Conservation (phyloP, 2,113 vertebrate genomes). For the Lamprotornis superbus region DNA sequence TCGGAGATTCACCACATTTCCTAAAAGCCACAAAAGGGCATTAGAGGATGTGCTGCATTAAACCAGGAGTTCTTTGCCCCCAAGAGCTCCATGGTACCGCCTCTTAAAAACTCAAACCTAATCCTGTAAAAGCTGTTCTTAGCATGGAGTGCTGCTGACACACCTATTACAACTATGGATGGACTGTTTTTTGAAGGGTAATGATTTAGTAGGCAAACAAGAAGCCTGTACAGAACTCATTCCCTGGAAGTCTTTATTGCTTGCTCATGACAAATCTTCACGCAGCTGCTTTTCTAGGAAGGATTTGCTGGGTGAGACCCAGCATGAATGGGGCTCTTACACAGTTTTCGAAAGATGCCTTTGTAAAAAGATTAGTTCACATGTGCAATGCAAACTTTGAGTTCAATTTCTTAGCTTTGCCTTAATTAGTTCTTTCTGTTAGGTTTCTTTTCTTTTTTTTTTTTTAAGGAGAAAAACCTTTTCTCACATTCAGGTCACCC, state of each 20-base stretch:
- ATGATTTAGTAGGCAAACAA: constrained; percentile 8
- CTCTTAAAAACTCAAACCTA: neutral
- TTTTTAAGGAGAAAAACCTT: neutral
- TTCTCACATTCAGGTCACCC: constrained; percentile 23
- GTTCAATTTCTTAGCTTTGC: constrained; percentile 48
- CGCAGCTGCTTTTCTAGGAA: neutral
- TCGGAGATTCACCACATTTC: neutral
- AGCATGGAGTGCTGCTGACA: neutral
- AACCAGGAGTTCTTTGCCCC: neutral
- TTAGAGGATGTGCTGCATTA: constrained; percentile 1
- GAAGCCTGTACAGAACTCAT: neutral
- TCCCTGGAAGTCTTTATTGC: constrained; percentile 39
- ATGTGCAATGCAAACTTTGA: constrained; percentile 50
- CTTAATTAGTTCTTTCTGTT: constrained; percentile 65
- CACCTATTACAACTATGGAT: neutral
- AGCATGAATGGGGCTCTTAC: neutral
- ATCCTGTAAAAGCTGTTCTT: constrained; percentile 1
- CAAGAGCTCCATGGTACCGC: neutral
- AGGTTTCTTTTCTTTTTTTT: neutral
- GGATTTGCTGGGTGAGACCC: constrained; percentile 30
- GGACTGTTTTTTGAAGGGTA: neutral
- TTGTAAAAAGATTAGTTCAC: constrained; percentile 60
- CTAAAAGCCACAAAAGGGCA: neutral
- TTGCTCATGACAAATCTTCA: constrained; percentile 28
- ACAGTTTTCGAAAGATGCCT: constrained; percentile 22